Conservation (phyloP, 2,797 vertebrate genomes). For the Euphonia xanthogaster region DNA sequence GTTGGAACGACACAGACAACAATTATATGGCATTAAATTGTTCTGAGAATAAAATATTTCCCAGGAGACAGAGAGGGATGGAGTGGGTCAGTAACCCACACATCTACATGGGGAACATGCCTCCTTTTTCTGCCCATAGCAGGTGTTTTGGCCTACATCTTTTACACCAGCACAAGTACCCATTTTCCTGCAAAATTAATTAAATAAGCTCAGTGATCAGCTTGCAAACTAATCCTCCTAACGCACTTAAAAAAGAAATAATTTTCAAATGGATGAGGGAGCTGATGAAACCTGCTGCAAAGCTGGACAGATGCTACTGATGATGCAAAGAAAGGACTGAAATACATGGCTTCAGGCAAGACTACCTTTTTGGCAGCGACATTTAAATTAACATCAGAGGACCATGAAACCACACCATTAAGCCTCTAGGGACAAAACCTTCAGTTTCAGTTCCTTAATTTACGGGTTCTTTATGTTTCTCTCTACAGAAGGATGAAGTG, state of each 20-base stretch:
- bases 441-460: slow-evolving; percentile 14
- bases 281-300: slow-evolving; percentile 35
- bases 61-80: background rate
- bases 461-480: background rate
- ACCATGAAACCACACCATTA: slow-evolving; percentile 13
- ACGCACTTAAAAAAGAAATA: background rate
- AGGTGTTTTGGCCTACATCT: background rate
- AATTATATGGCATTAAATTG: background rate
- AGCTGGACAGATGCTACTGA: slow-evolving; percentile 38
- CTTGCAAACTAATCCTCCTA: slow-evolving; percentile 37
- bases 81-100: background rate
- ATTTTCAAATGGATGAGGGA: slow-evolving; percentile 29
- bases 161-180: background rate
- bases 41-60: background rate
- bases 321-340: slow-evolving; percentile 19
- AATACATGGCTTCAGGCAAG: slow-evolving; percentile 9
- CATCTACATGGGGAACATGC: fast-evolving
- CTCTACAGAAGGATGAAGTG: background rate
- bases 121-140: background rate
- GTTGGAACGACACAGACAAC: fast-evolving
- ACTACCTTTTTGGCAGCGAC: slow-evolving; percentile 26
- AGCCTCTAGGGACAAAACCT: background rate
- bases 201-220: background rate
- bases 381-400: slow-evolving; percentile 48
- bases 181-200: background rate